Percentiles rank a stretch among this genome's conserved stretches.
Conservation (phyloP, 2,797 vertebrate species). For the Percopsis omiscomaycus region DNA sequence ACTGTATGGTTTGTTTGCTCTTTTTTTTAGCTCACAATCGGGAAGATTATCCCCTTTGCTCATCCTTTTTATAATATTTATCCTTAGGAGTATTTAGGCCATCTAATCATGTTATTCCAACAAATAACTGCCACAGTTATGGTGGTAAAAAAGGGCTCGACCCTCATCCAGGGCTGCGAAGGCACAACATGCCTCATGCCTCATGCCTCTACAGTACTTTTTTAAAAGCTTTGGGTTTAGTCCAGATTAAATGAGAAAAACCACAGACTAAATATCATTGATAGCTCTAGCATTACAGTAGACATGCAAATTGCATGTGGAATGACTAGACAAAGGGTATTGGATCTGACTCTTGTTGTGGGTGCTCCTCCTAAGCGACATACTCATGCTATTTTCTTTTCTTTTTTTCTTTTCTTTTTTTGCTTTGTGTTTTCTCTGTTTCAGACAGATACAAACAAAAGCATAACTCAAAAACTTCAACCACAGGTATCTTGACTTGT, state of each 20-base stretch:
- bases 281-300: conserved; percentile 28
- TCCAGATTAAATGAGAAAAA: conserved; percentile 14
- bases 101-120: background rate
- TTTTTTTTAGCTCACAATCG: no score
- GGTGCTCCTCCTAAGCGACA: conserved; percentile 48
- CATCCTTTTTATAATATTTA: background rate
- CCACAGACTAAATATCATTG: conserved; percentile 18
- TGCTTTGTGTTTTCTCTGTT: conserved; percentile 77
- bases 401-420: conserved; percentile 32
- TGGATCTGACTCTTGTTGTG: conserved; percentile 38
- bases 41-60: background rate
- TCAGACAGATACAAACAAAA: conserved; percentile 93
- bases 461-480: conserved; percentile 84
- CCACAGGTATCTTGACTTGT: conserved; percentile 77
- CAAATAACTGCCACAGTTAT: background rate
- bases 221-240: background rate
- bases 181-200: background rate
- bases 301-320: conserved; percentile 48
- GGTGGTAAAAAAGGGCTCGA: background rate
- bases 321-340: conserved; percentile 28
- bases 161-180: background rate
- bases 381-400: conserved; percentile 49
- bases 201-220: conserved; percentile 2
- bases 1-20: no score
- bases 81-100: background rate